Percentiles rank a stretch among this genome's conserved stretches.
Conservation (phyloP, 2,888 invertebrate species). For the Pammene aurita region DNA sequence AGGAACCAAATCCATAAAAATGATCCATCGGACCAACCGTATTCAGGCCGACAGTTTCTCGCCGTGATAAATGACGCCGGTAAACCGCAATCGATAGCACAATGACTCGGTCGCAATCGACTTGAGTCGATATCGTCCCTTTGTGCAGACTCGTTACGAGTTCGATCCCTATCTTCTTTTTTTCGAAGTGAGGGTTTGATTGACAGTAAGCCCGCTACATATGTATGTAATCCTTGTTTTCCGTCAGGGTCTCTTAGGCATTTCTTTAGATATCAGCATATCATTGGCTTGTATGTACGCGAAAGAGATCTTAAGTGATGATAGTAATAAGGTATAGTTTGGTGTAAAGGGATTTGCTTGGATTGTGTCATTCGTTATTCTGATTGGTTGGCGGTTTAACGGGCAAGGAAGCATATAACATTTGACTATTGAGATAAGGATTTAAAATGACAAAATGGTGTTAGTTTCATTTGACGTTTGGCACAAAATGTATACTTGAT, state of each 20-base stretch:
- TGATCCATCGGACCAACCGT: constrained; percentile 23
- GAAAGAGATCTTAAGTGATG: background rate
- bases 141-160: constrained; percentile 55
- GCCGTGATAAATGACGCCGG: constrained; percentile 35
- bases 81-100: constrained; percentile 53
- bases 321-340: background rate
- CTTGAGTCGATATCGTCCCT: constrained; percentile 22
- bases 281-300: background rate
- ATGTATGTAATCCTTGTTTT: constrained; percentile 50
- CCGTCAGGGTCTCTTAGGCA: constrained; percentile 18
- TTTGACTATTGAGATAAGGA: background rate
- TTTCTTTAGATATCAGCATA: background rate
- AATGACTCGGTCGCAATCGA: constrained; percentile 53
- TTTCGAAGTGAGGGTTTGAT: constrained; percentile 64
- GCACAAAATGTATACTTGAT: no score
- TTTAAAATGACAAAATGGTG: background rate
- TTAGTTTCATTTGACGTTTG: background rate
- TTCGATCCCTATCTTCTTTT: constrained; percentile 54
- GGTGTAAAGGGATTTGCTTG: constrained; percentile 22
- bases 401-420: background rate
- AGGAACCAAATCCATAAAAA: constrained; percentile 31
- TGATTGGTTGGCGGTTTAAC: constrained; percentile 9
- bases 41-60: constrained; percentile 19
- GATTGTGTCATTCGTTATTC: constrained; percentile 18
- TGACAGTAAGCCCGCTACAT: constrained; percentile 68